Base-by-base conservation (phyloP, 2,888 invertebrate genomes). In the Exephanes ischioxanthus region DNA sequence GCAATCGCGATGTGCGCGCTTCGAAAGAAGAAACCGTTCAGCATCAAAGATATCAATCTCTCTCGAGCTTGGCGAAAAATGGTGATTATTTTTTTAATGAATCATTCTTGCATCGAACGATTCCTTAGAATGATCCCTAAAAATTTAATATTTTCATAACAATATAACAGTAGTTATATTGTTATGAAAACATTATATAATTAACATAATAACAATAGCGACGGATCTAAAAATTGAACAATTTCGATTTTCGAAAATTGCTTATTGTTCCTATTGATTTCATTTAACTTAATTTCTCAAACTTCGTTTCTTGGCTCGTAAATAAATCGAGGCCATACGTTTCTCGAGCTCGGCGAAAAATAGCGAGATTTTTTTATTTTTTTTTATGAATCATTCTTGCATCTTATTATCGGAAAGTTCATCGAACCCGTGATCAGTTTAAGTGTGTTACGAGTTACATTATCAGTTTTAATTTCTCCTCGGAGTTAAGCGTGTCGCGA, bases 311-410 rank as follows among this genome's bases (percentile, higher is more conserved):
- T 41, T 11, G 3, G 11, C 3, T 41, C 41, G 41, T 41, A 41
- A 55, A 22, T 9, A 55, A 55, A 53, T 7, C n/a, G n/a, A 22
- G 55, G 7, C 22, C 0, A 9, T 14, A 19, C 4, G 53, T 53
- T 53, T 19, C 53, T 53, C 19, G n/a, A n/a, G 16, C n/a, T n/a
- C 16, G 19, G 11, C 41, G 45, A 26, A 26, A 48, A 19, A 45
- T 68, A 11, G 7, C 5, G 14, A 68, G 7, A 33, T 41, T 53
- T 33, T 73, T 26, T 41, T n/a, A n/a, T n/a, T 58, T 41, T 73
- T 26, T 85, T 80, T 72, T 80, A 71, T 61, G 70, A 70, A 55
- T 81, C 48, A 68, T 68, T 22, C 45, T 16, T 14, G 1, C 19
- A 51, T 53, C 70, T 30, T 53, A 30, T 51, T 16, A 53, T 71